Evolutionary conservation across 2,797 vertebrate genomes (phyloP), one percentile per base, ranked within the genome.

Genomic region (Glossophaga mutica): DNA sequence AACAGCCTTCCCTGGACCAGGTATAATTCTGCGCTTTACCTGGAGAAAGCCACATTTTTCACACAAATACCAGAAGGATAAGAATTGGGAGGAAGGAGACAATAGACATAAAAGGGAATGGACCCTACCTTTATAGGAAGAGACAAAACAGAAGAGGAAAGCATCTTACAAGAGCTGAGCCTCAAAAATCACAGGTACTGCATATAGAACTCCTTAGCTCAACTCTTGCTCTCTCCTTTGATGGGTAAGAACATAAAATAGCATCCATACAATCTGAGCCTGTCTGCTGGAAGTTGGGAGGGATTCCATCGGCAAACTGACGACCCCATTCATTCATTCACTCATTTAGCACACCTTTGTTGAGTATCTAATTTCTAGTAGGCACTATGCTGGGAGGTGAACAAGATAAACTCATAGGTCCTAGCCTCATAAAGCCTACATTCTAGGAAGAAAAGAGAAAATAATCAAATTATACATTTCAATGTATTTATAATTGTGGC

Each of bases 21-120:
- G n/a, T 10, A 59, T 68, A 44, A 74, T 85, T 50, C 46, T 70
- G 32, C 3, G 37, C 32, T 95, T 93, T 70, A 5, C 55, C 70
- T 74, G 16, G 22, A 94, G 42, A 96, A 94, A 96, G 32, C 1
- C 68, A 65, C n/a, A 19, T 88, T 90, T 91, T 74, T 84, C 32
- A 91, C 50, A 83, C 34, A 84, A 91, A 46, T 9, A 62, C 9
- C 37, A 67, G 22, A 84, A 68, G 16, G 16, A 79, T 62, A 52
- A 73, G 55, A 62, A 78, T 55, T 3, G 3, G 21, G 2, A 93
- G 85, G 59, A 39, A 88, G n/a, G 67, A 82, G 55, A 3, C n/a
- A 62, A 24, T 32, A 26, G 29, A 10, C 21, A 15, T 37, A 29
- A 48, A 29, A 85, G 46, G 24, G 21, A 57, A 32, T 24, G 22